Percentiles rank a stretch among this genome's conserved stretches.
Conservation (phyloP, 1,140 invertebrate species). For the Drosophila takahashii region DNA sequence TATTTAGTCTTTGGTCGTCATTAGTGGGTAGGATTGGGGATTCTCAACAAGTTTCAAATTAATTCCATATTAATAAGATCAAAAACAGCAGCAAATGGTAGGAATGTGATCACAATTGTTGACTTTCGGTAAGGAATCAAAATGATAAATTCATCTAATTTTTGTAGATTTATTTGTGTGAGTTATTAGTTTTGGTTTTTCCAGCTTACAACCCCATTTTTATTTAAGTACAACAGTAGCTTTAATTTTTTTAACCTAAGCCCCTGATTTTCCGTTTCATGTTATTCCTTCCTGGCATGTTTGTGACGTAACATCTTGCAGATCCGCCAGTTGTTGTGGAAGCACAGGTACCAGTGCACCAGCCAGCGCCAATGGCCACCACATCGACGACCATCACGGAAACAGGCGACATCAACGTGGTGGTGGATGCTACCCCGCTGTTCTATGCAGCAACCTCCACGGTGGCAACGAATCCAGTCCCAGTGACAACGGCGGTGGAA, state of each 20-base stretch:
- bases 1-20: slow-evolving; percentile 11
- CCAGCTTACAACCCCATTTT: not conserved
- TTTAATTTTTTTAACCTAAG: not conserved
- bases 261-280: not conserved
- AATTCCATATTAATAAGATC: not conserved
- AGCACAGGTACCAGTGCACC: slow-evolving; percentile 8
- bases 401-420: slow-evolving; percentile 51
- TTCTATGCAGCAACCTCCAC: slow-evolving; percentile 43
- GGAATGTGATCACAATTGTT: slow-evolving; percentile 2
- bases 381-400: slow-evolving; percentile 39
- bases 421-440: slow-evolving; percentile 61
- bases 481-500: not conserved
- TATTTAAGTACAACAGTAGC: not conserved
- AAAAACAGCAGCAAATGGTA: slow-evolving; percentile 1
- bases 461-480: not conserved
- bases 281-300: not conserved
- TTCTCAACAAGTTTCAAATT: slow-evolving; percentile 2
- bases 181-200: not conserved
- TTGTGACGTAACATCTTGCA: slow-evolving; percentile 23
- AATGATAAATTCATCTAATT: not conserved
- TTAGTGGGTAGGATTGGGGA: slow-evolving; percentile 1
- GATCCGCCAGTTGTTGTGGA: slow-evolving; percentile 28
- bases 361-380: slow-evolving; percentile 10
- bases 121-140: slow-evolving; percentile 18
- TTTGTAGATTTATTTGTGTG: not conserved